These are phyloP conservation scores for Astreopora myriophthalma DNA, from an alignment of 64 coral and sea anemone genomes.

Conservation along the genomic window DNA sequence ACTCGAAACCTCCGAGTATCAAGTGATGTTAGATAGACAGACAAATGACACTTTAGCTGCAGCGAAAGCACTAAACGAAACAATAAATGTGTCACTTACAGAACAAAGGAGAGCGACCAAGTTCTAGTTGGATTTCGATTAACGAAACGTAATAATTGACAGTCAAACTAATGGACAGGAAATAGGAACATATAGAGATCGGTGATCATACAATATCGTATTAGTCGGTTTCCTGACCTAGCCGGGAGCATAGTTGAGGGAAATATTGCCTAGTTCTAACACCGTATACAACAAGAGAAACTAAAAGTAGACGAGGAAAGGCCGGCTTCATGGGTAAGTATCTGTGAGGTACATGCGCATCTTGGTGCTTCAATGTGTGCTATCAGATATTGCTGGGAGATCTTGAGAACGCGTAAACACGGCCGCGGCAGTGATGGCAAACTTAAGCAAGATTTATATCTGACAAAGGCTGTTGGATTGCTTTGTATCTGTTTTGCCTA, in stretches of 20 bases:
- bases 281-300: not conserved
- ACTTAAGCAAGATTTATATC: conserved; percentile 40
- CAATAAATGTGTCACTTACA: conserved; percentile 40
- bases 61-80: conserved; percentile 27
- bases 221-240: conserved; percentile 6
- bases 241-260: not conserved
- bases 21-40: not conserved
- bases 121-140: conserved; percentile 54
- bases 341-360: not conserved
- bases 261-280: not conserved
- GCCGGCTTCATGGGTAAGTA: conserved; percentile 15
- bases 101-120: conserved; percentile 39
- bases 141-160: conserved; percentile 51
- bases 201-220: conserved; percentile 28
- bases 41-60: conserved; percentile 10
- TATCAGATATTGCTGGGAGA: conserved; percentile 21
- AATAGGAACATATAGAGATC: conserved; percentile 46
- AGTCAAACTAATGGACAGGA: conserved; percentile 55
- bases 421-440: conserved; percentile 10
- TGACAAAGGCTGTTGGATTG: conserved; percentile 24
- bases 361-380: too few species aligned
- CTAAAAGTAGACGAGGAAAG: not conserved
- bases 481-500: conserved; percentile 5
- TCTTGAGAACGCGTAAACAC: conserved; percentile 21
- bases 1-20: conserved; percentile 45